phyloP scores from a whole-genome alignment of 2,888 invertebrate genomes.

The Smittia aterrima region DNA sequence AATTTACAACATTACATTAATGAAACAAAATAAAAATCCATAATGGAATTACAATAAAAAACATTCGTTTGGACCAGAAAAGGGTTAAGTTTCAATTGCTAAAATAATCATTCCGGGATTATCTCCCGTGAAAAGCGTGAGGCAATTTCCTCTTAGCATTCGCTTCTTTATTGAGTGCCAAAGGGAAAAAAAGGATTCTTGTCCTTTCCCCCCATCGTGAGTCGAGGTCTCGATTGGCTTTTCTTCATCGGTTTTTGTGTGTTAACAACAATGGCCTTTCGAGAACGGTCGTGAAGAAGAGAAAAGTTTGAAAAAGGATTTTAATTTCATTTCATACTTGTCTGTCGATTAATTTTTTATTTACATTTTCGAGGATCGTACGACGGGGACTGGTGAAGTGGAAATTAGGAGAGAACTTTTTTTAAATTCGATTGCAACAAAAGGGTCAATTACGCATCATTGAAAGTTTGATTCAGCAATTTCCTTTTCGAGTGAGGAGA shows the following conservation, averaged over 20 bases:
- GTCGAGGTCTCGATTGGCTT: conserved; percentile 36
- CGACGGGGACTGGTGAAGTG: conserved; percentile 6
- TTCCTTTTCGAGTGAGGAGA: background rate
- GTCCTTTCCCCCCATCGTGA: background rate
- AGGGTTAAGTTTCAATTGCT: conserved; percentile 28
- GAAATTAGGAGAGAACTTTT: conserved; percentile 18
- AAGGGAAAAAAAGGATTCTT: conserved; percentile 33
- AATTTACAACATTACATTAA: background rate
- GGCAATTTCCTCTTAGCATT: conserved; percentile 31
- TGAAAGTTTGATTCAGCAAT: conserved; percentile 37
- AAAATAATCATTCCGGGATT: conserved; percentile 40
- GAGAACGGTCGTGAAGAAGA: background rate
- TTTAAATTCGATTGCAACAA: conserved; percentile 29
- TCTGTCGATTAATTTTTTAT: conserved; percentile 41
- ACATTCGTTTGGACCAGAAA: conserved; percentile 8
- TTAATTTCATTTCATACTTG: conserved; percentile 36
- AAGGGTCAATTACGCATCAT: conserved; percentile 42
- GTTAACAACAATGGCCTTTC: conserved; percentile 36
- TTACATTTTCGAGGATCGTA: conserved; percentile 23
- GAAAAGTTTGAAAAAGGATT: background rate
- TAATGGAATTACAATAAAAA: conserved; percentile 37
- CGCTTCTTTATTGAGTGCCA: conserved; percentile 32
- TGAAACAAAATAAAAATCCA: conserved; percentile 25
- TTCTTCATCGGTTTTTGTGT: conserved; percentile 42
- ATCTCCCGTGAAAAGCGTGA: conserved; percentile 37